phyloP scores from a whole-genome alignment of 2,888 invertebrate genomes.

The Hypsopygia costalis region DNA sequence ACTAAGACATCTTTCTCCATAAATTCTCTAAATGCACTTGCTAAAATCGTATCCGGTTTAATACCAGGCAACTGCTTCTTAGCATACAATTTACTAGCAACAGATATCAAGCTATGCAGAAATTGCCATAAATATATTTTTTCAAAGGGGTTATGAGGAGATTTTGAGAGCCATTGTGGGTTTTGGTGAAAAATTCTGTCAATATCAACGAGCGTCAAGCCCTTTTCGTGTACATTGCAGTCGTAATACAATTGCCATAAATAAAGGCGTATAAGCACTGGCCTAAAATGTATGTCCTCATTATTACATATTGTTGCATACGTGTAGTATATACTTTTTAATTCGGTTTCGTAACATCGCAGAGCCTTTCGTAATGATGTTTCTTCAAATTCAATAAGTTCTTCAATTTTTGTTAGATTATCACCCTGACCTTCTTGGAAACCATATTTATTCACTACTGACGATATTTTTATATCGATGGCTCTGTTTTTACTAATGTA shows the following conservation, averaged over 20 bases:
- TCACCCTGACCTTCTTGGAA: conserved; percentile 1
- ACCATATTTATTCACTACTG: not conserved
- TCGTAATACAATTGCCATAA: conserved; percentile 83
- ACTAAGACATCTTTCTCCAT: conserved; percentile 71
- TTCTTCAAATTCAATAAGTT: conserved; percentile 61
- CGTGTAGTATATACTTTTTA: conserved; percentile 71
- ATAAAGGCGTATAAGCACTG: conserved; percentile 73
- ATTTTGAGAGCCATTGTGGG: conserved; percentile 62
- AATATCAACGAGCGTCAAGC: conserved; percentile 71
- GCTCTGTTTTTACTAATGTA: conserved; percentile 49
- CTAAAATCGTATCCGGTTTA: conserved; percentile 68
- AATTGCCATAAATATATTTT: conserved; percentile 83
- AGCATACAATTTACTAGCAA: conserved; percentile 69
- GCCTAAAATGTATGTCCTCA: conserved; percentile 51
- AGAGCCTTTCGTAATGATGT: conserved; percentile 64
- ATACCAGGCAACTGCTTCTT: conserved; percentile 46
- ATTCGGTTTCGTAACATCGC: conserved; percentile 60
- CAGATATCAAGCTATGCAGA: conserved; percentile 74
- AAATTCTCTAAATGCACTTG: conserved; percentile 74
- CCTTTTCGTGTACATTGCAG: conserved; percentile 69
- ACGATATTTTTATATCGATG: conserved; percentile 14
- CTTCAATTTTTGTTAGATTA: conserved; percentile 24
- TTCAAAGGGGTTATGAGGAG: conserved; percentile 79
- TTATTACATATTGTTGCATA: conserved; percentile 72
- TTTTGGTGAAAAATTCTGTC: conserved; percentile 72